Evolutionary conservation across 2,888 invertebrate species (phyloP).

Genomic region (Nezara viridula): DNA sequence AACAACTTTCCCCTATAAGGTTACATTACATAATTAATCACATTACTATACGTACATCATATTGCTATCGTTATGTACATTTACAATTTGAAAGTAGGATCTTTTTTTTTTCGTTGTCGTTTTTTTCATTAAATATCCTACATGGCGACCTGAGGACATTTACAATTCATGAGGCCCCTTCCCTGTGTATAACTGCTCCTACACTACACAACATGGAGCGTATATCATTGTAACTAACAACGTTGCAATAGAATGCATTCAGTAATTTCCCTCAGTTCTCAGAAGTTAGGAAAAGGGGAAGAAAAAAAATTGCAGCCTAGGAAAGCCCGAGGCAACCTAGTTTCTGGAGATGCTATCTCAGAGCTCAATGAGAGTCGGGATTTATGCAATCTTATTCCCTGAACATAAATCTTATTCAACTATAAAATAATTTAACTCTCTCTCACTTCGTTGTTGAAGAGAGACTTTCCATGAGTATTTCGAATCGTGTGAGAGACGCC

Average conservation of each 20-base stretch:
- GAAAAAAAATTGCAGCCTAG: not conserved
- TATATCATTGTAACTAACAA: slow-evolving; percentile 51
- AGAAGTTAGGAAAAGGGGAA: not conserved
- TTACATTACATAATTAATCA: slow-evolving; percentile 10
- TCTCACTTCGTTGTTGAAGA: not conserved
- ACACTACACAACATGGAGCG: slow-evolving; percentile 42
- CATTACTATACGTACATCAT: not conserved
- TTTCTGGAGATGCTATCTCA: slow-evolving; percentile 8
- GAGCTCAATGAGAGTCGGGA: not conserved
- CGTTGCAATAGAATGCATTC: slow-evolving; percentile 44
- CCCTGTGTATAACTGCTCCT: slow-evolving; percentile 36
- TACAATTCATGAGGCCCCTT: slow-evolving; percentile 38
- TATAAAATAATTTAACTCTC: slow-evolving; percentile 3
- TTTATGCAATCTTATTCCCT: not conserved
- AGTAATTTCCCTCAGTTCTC: slow-evolving; percentile 42
- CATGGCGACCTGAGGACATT: not conserved
- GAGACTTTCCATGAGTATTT: not conserved
- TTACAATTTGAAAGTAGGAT: slow-evolving; percentile 32
- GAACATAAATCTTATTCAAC: not conserved
- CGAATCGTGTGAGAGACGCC: not conserved
- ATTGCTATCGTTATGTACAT: slow-evolving; percentile 27
- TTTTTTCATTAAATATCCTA: slow-evolving; percentile 51
- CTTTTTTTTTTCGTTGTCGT: not conserved
- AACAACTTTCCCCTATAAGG: not conserved
- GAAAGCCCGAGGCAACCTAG: not conserved